A percentile compares a stretch with the other conserved stretches of the same genome.
phyloP scores from a whole-genome alignment of 2,888 invertebrate species.

The Temnothorax unifasciatus region DNA sequence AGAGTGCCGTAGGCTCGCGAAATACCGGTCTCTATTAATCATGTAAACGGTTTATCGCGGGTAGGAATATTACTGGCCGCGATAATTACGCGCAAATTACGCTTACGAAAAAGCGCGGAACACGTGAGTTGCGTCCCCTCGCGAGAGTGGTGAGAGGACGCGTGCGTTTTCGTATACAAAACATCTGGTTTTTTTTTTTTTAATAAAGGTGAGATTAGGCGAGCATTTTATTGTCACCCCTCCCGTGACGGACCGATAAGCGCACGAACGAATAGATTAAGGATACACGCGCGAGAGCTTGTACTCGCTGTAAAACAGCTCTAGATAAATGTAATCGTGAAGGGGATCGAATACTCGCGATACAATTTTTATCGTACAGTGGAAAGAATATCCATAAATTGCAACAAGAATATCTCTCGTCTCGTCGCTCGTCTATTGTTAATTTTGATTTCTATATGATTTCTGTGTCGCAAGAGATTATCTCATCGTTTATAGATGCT shows the following conservation, averaged over 20 bases:
- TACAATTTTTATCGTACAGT: not conserved
- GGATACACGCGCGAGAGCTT: slow-evolving; percentile 27
- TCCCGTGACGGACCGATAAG: slow-evolving; percentile 39
- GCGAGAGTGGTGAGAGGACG: slow-evolving; percentile 37
- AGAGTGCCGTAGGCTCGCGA: slow-evolving; percentile 73
- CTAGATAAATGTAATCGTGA: slow-evolving; percentile 49
- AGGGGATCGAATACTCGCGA: slow-evolving; percentile 35
- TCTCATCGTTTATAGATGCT: not conserved
- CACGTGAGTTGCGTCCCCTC: slow-evolving; percentile 10
- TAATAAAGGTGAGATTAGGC: slow-evolving; percentile 21
- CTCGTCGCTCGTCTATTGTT: not conserved
- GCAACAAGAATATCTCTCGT: not conserved
- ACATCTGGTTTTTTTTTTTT: slow-evolving; percentile 40
- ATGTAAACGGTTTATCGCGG: slow-evolving; percentile 83
- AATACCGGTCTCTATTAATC: slow-evolving; percentile 84
- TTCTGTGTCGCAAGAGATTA: not conserved
- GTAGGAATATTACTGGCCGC: slow-evolving; percentile 77
- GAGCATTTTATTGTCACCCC: slow-evolving; percentile 30
- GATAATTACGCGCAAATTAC: slow-evolving; percentile 82
- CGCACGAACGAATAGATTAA: slow-evolving; percentile 38
- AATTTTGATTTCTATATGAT: not conserved
- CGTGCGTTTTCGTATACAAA: slow-evolving; percentile 58
- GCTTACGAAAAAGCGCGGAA: slow-evolving; percentile 59
- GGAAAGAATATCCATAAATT: slow-evolving; percentile 30
- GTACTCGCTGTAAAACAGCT: slow-evolving; percentile 33